Evolutionary conservation across 1,140 invertebrate species (phyloP), one percentile per base, ranked within the genome.

Genomic region (Homarus americanus): DNA sequence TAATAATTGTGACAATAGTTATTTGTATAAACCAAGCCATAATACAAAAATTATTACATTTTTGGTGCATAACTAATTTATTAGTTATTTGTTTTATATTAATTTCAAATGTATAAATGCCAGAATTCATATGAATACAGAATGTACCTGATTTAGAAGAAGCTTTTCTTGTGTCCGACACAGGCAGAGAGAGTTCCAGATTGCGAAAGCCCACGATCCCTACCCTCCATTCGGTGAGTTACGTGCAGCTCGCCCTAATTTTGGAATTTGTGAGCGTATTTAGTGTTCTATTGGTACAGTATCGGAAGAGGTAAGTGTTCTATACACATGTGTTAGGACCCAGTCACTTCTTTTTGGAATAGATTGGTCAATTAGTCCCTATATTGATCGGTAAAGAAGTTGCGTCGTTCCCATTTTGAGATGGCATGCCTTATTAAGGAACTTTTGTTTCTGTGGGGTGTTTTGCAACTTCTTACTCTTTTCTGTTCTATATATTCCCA

Each of bases 151-250:
- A 44, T 89, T 89, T 79, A 82, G 41, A 73, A 89, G 87, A 89
- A 34, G 28, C 32, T 69, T 20, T 36, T 17, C 66, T 15, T 24
- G 32, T 36, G 7, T 24, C 17, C 9, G 28, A 53, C n/a, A 15
- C 49, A 66, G 41, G 53, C n/a, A 7, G 49, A 89, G 79, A 53
- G 80, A 83, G 69, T 83, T 76, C 88, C 80, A 90, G 88, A 63
- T 87, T 87, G 84, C 84, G 73, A 87, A 87, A 87, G 84, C 73
- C 73, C 53, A 78, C 84, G 44, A 87, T 15, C 69, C 88, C 75
- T 84, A 75, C 80, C 63, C 88, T 90, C 80, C 88, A 84, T 78
- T 84, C 80, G 80, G 88, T 90, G 82, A 90, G 88, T 83, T 63
- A 41, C 73, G 66, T 66, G 32, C 66, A 17, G 72, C 66, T 66